A percentile compares a stretch with the other conserved stretches of the same genome.
Evolutionary conservation across 2,797 vertebrate species (phyloP).

Genomic region (Gambusia yucatana): DNA sequence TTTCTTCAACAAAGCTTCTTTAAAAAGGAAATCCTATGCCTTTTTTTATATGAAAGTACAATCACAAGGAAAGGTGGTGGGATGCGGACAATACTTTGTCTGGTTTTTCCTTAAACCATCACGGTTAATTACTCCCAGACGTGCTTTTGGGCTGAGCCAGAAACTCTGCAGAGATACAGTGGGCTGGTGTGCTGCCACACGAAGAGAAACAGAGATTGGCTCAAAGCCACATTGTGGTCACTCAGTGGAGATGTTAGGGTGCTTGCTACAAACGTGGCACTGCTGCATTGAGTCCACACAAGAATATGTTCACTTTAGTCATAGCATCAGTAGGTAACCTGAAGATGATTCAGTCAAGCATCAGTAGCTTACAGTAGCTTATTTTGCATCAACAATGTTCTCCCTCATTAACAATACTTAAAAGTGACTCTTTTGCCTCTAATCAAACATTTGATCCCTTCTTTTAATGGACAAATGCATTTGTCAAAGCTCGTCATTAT

Average conservation of each 20-base stretch:
- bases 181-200: conserved; percentile 40
- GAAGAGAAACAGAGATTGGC: conserved; percentile 28
- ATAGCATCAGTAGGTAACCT: not conserved
- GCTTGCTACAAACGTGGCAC: not conserved
- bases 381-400: not conserved
- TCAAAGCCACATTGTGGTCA: conserved; percentile 5
- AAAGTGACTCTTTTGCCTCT: not conserved
- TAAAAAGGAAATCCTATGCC: not conserved
- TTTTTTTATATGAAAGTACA: not conserved
- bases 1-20: not conserved
- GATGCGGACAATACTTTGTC: conserved; percentile 51
- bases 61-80: not conserved
- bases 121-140: conserved; percentile 77
- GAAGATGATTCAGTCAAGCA: not conserved
- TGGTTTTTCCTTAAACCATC: conserved; percentile 65
- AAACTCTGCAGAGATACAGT: conserved; percentile 51
- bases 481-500: not conserved
- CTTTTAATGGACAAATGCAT: not conserved
- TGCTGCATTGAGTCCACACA: not conserved
- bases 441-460: not conserved
- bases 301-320: not conserved
- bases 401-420: not conserved
- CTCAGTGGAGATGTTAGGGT: conserved; percentile 22
- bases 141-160: conserved; percentile 44
- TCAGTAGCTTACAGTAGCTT: not conserved